These are phyloP conservation scores for Drosophila antonietae DNA, from an alignment of 2,888 invertebrate genomes.

Conservation along the genomic window DNA sequence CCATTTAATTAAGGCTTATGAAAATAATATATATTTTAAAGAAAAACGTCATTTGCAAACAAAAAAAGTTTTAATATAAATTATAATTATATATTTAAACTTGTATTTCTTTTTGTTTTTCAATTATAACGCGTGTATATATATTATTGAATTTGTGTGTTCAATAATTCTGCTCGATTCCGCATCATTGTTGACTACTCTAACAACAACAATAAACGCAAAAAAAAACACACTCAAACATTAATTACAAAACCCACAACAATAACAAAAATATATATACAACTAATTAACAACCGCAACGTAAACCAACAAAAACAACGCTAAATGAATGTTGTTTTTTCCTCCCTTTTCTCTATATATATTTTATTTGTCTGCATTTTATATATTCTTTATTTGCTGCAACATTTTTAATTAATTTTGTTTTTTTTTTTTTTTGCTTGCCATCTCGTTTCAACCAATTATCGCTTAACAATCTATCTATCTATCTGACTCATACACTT, in stretches of 20 bases:
- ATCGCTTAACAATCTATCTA: constrained; percentile 32
- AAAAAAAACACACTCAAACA: constrained; percentile 46
- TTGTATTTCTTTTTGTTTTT: constrained; percentile 18
- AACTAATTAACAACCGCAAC: constrained; percentile 63
- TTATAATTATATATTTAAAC: constrained; percentile 29
- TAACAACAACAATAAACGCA: constrained; percentile 27
- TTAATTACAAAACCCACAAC: constrained; percentile 57
- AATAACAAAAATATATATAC: constrained; percentile 44
- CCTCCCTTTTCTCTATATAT: constrained; percentile 9
- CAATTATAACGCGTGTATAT: constrained; percentile 34
- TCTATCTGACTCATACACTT: constrained; percentile 43
- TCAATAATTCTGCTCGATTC: constrained; percentile 53
- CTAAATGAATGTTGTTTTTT: constrained; percentile 16
- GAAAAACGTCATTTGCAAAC: background rate
- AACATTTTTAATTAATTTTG: constrained; percentile 55
- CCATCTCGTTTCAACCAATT: constrained; percentile 19
- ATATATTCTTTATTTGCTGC: constrained; percentile 35
- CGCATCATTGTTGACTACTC: constrained; percentile 62
- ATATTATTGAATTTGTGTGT: constrained; percentile 50
- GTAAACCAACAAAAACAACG: constrained; percentile 41
- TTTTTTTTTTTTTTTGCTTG: constrained; percentile 30
- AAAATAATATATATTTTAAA: background rate
- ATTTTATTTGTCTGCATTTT: constrained; percentile 4
- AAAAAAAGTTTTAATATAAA: background rate
- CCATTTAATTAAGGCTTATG: background rate